These are phyloP conservation scores for Apostichopus japonicus DNA, from an alignment of 35 echinoderm and acorn worm species.

Conservation along the genomic window DNA sequence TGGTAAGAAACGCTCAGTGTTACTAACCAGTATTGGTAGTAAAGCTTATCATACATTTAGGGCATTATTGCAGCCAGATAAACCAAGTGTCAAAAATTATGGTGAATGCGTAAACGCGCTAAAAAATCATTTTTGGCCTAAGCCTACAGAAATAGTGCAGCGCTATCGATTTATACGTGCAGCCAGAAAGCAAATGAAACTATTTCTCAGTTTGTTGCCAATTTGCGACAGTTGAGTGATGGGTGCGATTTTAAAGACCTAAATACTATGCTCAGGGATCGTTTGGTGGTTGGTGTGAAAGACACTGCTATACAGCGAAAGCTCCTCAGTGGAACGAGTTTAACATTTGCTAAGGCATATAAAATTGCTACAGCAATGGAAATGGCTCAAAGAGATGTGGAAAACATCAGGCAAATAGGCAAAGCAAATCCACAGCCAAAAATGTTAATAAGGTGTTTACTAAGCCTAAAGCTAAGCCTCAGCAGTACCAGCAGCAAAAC, in stretches of 20 bases:
- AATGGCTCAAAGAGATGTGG: slow-evolving; percentile 31
- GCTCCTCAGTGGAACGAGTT: too few species aligned
- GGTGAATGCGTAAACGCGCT: not conserved
- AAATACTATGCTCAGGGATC: slow-evolving; percentile 32
- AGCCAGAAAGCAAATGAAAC: slow-evolving; percentile 11
- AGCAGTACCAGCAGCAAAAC: not conserved
- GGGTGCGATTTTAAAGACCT: slow-evolving; percentile 13
- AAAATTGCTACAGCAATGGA: slow-evolving; percentile 1
- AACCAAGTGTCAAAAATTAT: not conserved
- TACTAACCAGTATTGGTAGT: slow-evolving; percentile 35
- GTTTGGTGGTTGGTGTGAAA: slow-evolving; percentile 29
- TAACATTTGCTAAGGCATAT: too few species aligned
- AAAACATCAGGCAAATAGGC: not conserved
- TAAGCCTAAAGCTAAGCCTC: not conserved
- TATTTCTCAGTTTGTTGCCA: slow-evolving; percentile 37
- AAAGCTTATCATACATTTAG: slow-evolving; percentile 29
- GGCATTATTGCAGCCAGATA: slow-evolving; percentile 6
- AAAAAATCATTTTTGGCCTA: slow-evolving; percentile 26
- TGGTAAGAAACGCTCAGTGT: slow-evolving; percentile 28
- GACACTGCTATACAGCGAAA: too few species aligned
- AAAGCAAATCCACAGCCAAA: too few species aligned
- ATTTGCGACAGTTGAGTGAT: slow-evolving; percentile 38
- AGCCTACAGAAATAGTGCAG: slow-evolving; percentile 64
- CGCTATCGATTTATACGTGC: slow-evolving; percentile 40
- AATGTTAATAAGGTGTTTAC: slow-evolving; percentile 2